Evolutionary conservation across 2,113 vertebrate species (phyloP).

Genomic region (Austrofundulus limnaeus): DNA sequence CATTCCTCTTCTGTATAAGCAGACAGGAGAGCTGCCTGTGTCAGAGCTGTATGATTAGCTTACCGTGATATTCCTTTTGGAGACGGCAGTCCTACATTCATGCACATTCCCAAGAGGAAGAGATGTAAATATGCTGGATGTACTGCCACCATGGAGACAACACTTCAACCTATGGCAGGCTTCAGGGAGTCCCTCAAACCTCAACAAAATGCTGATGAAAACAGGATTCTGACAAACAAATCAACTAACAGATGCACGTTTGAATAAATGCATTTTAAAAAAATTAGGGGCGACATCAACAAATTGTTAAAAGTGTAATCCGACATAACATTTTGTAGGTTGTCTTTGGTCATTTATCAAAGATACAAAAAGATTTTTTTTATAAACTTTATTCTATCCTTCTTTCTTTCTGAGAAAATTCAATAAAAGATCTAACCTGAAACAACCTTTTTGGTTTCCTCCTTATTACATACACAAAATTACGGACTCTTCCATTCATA

Average conservation of each 20-base stretch:
- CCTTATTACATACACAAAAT: too few species aligned
- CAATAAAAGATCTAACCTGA: constrained; percentile 80
- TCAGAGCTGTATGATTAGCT: constrained; percentile 68
- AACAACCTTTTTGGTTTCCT: too few species aligned
- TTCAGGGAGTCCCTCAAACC: constrained; percentile 53
- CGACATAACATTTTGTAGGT: constrained; percentile 47
- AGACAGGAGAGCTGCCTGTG: constrained; percentile 58
- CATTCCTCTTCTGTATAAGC: constrained; percentile 47
- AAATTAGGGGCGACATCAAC: too few species aligned
- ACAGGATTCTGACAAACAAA: constrained; percentile 2
- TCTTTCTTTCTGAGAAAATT: constrained; percentile 73
- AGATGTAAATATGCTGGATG: constrained; percentile 76
- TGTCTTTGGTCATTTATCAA: constrained; percentile 66
- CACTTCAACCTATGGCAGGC: constrained; percentile 55
- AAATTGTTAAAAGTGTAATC: too few species aligned
- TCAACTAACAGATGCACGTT: constrained; percentile 9
- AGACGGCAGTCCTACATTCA: constrained; percentile 52
- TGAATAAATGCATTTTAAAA: too few species aligned
- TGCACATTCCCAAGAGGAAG: constrained; percentile 62
- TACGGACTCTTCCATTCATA: too few species aligned
- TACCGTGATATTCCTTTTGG: constrained; percentile 62
- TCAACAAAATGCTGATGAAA: constrained; percentile 61
- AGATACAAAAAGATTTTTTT: constrained; percentile 67
- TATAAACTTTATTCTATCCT: constrained; percentile 68
- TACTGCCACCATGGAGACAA: constrained; percentile 72